Percentiles rank a stretch among this genome's conserved stretches.
These are phyloP conservation scores for Silvanus unidentatus DNA, from an alignment of 2,888 invertebrate genomes.

Conservation along the genomic window DNA sequence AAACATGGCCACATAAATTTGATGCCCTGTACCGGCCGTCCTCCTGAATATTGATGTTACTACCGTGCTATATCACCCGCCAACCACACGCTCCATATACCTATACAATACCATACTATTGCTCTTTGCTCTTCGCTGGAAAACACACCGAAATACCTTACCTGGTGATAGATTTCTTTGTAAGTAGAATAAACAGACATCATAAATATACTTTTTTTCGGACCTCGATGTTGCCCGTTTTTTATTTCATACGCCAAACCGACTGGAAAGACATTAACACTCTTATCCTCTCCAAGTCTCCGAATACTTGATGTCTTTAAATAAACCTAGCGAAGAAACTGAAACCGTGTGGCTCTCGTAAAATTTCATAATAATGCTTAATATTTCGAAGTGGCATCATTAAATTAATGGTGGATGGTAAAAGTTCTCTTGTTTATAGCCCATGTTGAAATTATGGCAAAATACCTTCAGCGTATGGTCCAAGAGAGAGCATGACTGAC, in stretches of 20 bases:
- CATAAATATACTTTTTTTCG: constrained; percentile 1
- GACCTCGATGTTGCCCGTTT: no score
- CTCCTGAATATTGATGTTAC: constrained; percentile 46
- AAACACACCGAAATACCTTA: constrained; percentile 7
- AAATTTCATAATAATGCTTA: constrained; percentile 36
- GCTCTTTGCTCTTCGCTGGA: constrained; percentile 6
- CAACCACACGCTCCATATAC: constrained; percentile 11
- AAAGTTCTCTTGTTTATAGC: constrained; percentile 34
- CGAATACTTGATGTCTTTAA: no score
- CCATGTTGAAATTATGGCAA: constrained; percentile 25
- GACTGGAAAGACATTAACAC: no score
- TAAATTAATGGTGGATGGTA: constrained; percentile 31
- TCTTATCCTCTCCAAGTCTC: no score
- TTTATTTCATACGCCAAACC: no score
- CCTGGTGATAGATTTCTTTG: constrained; percentile 13
- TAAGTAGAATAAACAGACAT: constrained; percentile 9
- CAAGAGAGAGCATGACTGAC: constrained; percentile 26
- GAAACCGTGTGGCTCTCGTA: no score
- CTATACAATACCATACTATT: constrained; percentile 8
- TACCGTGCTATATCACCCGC: constrained; percentile 41
- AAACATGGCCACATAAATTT: constrained; percentile 50
- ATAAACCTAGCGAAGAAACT: no score
- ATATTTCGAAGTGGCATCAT: constrained; percentile 34
- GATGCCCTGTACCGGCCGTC: constrained; percentile 43
- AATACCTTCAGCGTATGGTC: not conserved